Evolutionary conservation across 2,113 vertebrate genomes (phyloP).

Genomic region (Sinosuthora webbiana): DNA sequence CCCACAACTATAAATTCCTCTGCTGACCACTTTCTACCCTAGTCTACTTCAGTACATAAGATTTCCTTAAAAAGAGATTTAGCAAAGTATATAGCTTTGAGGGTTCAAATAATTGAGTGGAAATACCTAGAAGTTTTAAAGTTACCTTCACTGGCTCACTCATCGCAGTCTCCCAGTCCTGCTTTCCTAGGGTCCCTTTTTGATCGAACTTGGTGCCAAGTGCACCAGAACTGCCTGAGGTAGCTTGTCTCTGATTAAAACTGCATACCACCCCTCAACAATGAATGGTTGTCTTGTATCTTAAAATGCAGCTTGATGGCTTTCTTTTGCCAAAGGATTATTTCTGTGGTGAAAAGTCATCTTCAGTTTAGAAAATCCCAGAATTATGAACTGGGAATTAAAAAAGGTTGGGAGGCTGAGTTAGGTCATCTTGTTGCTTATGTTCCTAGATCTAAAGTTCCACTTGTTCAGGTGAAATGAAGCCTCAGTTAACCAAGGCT

Average conservation of each 20-base stretch:
- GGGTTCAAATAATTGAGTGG: background rate
- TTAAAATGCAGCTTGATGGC: background rate
- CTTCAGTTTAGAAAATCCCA: background rate
- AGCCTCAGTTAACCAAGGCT: background rate
- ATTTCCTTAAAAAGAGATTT: background rate
- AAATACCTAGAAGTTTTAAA: background rate
- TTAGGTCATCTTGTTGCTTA: background rate
- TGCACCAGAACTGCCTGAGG: background rate
- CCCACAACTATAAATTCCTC: background rate
- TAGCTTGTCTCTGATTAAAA: background rate
- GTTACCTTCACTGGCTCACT: background rate
- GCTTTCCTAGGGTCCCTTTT: background rate
- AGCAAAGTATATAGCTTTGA: background rate
- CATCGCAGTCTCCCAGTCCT: background rate
- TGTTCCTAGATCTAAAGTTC: background rate
- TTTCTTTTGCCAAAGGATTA: background rate
- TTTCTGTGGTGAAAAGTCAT: background rate
- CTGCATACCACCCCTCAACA: background rate
- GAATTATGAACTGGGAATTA: background rate
- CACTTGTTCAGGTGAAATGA: background rate
- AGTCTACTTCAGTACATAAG: background rate
- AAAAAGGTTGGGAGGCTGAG: background rate
- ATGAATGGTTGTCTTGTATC: background rate
- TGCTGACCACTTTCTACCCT: background rate
- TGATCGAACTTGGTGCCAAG: background rate